Evolutionary conservation across 2,888 invertebrate genomes (phyloP), one percentile per base, ranked within the genome.

Genomic region (Listrodromus nycthemerus): DNA sequence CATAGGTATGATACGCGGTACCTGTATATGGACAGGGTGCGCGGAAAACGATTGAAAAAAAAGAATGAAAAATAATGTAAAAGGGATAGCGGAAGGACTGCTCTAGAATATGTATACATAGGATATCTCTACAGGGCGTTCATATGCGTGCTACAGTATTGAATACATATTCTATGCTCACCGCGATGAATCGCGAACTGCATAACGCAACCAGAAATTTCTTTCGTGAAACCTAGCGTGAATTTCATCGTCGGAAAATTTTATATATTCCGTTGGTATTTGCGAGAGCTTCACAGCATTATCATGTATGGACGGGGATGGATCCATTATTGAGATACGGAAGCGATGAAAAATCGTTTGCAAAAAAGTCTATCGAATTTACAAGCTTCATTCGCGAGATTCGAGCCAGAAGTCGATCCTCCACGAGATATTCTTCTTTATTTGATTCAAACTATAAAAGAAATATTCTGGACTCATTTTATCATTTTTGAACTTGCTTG

Each of bases 21-120:
- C 24, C 30, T n/a, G 10, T 66, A 8, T 19, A 37, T 37, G 45
- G 50, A 33, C 24, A 79, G 7, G 58, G n/a, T 55, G 30, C 6
- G 21, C 55, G 71, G 45, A 55, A 55, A 82, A 52, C 74, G 82
- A 82, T 82, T 82, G 82, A 78, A 82, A 82, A 81, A 81, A 78
- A 78, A 24, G 63, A 24, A 50, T 1, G 16, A 3, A 78, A 63
- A 78, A 55, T 67, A 61, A 67, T 74, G 70, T 74, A 48, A 69
- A 78, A 75, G 37, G 33, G 65, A 75, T 75, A 75, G 75, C 41
- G 8, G 27, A 2, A 65, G 65, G 33, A 37, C 37, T 16, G 48
- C 65, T 50, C 63, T 50, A 63, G 50, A 41, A 50, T 69, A 45
- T 69, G 55, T 37, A 45, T 30, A 61, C 48, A 66, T 66, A 48